A percentile compares a stretch with the other conserved stretches of the same genome.
Evolutionary conservation across 2,888 invertebrate genomes (phyloP).

Genomic region (Drosophila suboccidentalis): DNA sequence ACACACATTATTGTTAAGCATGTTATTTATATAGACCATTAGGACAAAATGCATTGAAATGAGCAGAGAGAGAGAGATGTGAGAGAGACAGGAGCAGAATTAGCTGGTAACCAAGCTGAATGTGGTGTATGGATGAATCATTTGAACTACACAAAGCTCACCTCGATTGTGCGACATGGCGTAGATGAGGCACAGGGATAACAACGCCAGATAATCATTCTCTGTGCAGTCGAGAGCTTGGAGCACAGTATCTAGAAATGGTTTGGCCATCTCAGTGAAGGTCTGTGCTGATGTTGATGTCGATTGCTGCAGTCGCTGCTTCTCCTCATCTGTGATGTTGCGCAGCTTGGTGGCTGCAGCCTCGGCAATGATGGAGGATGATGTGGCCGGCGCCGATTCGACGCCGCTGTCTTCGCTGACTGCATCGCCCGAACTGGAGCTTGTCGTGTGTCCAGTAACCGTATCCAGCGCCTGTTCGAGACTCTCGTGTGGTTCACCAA

Average conservation of each 20-base stretch:
- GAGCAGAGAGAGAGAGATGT: constrained; percentile 33
- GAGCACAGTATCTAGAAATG: constrained; percentile 95
- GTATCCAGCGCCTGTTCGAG: constrained; percentile 91
- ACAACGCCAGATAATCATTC: constrained; percentile 97
- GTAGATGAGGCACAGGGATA: constrained; percentile 95
- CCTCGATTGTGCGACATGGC: constrained; percentile 98
- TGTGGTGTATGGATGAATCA: constrained; percentile 19
- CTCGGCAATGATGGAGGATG: constrained; percentile 44
- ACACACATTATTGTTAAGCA: constrained; percentile 46
- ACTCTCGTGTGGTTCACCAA: constrained; percentile 91
- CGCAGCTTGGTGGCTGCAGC: constrained; percentile 81
- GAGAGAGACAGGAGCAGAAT: constrained; percentile 29
- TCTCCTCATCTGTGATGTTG: constrained; percentile 97
- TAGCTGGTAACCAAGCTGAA: constrained; percentile 24
- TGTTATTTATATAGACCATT: constrained; percentile 40
- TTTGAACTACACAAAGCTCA: constrained; percentile 84
- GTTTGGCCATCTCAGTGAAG: constrained; percentile 75
- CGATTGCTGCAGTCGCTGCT: constrained; percentile 87
- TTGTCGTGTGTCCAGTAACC: constrained; percentile 70
- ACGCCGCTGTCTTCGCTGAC: constrained; percentile 70
- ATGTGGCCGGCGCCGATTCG: constrained; percentile 61
- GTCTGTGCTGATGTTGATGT: constrained; percentile 56
- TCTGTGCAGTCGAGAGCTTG: constrained; percentile 95
- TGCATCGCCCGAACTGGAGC: constrained; percentile 57
- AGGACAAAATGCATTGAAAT: constrained; percentile 62